Base-by-base conservation (phyloP, 2,888 invertebrate species). In the Diarsia brunnea region DNA sequence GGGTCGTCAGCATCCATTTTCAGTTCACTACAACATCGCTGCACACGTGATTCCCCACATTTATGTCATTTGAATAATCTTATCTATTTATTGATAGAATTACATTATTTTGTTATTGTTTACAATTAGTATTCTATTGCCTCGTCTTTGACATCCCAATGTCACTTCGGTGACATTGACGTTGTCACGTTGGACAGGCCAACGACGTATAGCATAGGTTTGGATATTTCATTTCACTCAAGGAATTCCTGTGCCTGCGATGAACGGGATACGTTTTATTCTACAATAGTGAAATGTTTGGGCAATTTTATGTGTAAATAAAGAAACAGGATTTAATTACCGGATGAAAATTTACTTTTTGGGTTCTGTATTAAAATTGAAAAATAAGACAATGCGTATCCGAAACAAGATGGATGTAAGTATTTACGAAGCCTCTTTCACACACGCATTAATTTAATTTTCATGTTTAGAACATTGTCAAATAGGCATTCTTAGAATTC, bases 1-100 rank as follows among this genome's bases (percentile, higher is more conserved):
- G 93, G 93, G 63, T 93, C 93, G 78, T 93, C 90, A 12, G 78
- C 79, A 51, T 92, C 90, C 93, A 93, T 93, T 85, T 86, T 79
- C 49, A 61, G 38, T 72, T n/a, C 63, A 51, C 51, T 68, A 51
- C 19, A 70, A 3, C 67, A 73, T 83, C 55, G 27, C 70, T 60
- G 55, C 31, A 65, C 70, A 82, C 68, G 70, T 60, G 72, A 78
- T 66, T 68, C 47, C 21, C 27, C 31, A 72, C 71, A 80, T 71
- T 72, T 76, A 74, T 78, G 74, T 75, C 69, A 76, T 81, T 79
- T 75, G 45, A 80, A 67, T 77, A 77, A 69, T 84, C 84, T 85
- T 84, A 87, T 87, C 88, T 65, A 74, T 16, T 2, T 68, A 73
- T n/a, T 80, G 63, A 73, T 84, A 78, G 75, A 81, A 84, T 78